phyloP scores from a whole-genome alignment of 2,888 invertebrate species.

The Malacosoma neustria region DNA sequence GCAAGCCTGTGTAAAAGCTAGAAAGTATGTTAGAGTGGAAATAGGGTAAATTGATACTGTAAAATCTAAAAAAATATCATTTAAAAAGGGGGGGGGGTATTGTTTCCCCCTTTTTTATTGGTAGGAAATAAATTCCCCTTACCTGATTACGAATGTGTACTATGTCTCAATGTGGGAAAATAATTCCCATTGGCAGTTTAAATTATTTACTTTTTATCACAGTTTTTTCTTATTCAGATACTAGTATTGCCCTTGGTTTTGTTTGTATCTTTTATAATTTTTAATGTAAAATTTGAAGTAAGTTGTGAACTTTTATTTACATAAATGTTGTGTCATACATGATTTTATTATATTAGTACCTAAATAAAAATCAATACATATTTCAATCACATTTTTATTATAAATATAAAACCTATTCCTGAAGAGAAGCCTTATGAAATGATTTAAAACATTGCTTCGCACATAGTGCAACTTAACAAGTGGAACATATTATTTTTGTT shows the following conservation, averaged over 20 bases:
- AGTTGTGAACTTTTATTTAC: background rate
- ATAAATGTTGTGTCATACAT: background rate
- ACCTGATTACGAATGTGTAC: constrained; percentile 6
- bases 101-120: constrained; percentile 4
- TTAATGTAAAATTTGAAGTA: background rate
- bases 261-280: background rate
- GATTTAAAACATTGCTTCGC: constrained; percentile 10
- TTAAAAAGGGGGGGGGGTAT: constrained; percentile 4
- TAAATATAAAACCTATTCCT: constrained; percentile 4
- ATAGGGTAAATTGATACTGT: no score
- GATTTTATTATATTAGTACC: constrained; percentile 1
- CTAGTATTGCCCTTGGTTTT: constrained; percentile 1
- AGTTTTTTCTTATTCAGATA: constrained; percentile 7
- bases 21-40: no score
- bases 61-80: background rate
- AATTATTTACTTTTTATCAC: constrained; percentile 4
- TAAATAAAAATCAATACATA: constrained; percentile 2
- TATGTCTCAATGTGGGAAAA: constrained; percentile 10
- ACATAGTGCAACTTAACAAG: constrained; percentile 13
- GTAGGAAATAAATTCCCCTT: constrained; percentile 13
- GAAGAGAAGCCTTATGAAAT: constrained; percentile 6
- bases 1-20: no score
- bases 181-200: constrained; percentile 9
- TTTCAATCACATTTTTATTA: constrained; percentile 3
- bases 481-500: constrained; percentile 14